A percentile compares a stretch with the other conserved stretches of the same genome.
Conservation (phyloP, 2,113 vertebrate species). For the Stercorarius parasiticus region DNA sequence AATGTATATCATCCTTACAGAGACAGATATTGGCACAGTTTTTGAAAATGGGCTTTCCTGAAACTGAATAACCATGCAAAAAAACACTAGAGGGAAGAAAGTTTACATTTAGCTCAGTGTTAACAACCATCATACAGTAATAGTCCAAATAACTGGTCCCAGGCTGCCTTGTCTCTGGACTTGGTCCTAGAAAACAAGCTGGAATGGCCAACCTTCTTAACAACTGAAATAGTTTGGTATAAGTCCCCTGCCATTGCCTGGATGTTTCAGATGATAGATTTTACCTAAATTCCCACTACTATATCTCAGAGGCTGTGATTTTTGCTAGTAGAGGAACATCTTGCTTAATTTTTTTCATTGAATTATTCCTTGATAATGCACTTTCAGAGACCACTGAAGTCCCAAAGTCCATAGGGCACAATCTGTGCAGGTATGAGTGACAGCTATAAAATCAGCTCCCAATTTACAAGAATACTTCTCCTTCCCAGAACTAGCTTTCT, state of each 20-base stretch:
- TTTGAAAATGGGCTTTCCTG: not conserved
- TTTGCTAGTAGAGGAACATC: not conserved
- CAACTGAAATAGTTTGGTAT: not conserved
- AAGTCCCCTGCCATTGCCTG: not conserved
- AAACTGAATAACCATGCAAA: not conserved
- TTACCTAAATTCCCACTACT: not conserved
- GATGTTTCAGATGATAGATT: not conserved
- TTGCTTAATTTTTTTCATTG: not conserved
- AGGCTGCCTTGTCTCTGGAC: not conserved
- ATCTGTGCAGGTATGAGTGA: conserved; percentile 16
- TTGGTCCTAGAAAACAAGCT: not conserved
- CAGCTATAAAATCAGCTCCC: not conserved
- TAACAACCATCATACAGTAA: not conserved
- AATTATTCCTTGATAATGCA: not conserved
- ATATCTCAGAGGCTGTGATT: not conserved
- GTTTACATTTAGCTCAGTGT: not conserved
- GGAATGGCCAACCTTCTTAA: not conserved
- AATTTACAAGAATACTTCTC: not conserved
- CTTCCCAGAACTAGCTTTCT: not conserved
- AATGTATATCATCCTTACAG: not conserved
- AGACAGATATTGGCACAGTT: not conserved
- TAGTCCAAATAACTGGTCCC: not conserved
- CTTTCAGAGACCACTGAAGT: not conserved
- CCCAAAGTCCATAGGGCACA: not conserved
- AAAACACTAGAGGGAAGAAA: not conserved